phyloP scores from a whole-genome alignment of 2,113 vertebrate species.

The Raja brachyura region DNA sequence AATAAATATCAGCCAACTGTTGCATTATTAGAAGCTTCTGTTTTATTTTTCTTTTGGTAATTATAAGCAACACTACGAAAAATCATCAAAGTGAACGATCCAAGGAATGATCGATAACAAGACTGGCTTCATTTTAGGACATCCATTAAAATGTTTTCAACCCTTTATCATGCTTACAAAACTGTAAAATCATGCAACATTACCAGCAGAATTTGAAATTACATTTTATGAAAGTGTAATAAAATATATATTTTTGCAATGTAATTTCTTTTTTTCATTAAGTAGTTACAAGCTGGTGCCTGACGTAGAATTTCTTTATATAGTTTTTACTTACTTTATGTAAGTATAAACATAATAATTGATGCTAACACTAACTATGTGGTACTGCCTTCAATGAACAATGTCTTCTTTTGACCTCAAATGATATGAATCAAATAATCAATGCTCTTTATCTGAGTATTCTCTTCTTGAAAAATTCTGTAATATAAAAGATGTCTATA shows the following conservation, averaged over 20 bases:
- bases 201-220: background rate
- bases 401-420: background rate
- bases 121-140: background rate
- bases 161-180: background rate
- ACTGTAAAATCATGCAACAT: background rate
- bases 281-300: background rate
- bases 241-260: background rate
- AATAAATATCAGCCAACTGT: background rate
- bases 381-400: background rate
- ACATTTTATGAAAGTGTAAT: background rate
- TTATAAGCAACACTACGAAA: background rate
- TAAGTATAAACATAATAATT: background rate
- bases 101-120: background rate
- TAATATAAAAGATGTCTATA: background rate
- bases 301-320: background rate
- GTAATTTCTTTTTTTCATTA: background rate
- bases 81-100: background rate
- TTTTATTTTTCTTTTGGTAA: background rate
- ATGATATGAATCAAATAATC: background rate
- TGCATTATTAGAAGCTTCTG: background rate
- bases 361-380: background rate
- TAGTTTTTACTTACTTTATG: background rate
- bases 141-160: background rate
- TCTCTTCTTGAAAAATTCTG: background rate
- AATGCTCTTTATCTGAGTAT: background rate